Evolutionary conservation across 2,797 vertebrate genomes (phyloP).

Genomic region (Synaphobranchus kaupii): DNA sequence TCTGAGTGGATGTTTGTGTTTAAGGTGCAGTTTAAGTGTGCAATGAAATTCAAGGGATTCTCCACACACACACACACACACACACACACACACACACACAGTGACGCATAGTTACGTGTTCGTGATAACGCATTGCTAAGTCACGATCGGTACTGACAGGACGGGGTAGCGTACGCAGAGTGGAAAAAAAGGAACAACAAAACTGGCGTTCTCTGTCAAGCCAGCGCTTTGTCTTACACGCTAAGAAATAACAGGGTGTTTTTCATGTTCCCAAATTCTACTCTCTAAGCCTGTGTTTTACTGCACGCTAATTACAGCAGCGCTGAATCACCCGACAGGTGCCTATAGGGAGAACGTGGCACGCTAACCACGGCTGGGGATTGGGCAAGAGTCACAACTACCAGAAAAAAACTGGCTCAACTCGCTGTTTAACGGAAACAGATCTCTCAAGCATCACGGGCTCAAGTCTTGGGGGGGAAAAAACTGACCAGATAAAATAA

Average conservation of each 20-base stretch:
- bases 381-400: background rate
- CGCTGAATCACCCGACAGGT: background rate
- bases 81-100: too few relatives aligned
- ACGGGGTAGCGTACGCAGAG: background rate
- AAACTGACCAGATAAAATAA: too few relatives aligned
- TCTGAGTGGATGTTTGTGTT: constrained; percentile 17
- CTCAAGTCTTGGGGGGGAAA: background rate
- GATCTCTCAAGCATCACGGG: background rate
- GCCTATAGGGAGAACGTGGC: background rate
- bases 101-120: background rate
- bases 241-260: background rate
- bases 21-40: background rate
- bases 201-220: background rate
- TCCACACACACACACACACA: background rate
- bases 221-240: background rate
- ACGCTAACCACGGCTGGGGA: background rate
- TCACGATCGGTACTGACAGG: background rate
- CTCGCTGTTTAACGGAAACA: background rate
- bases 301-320: background rate
- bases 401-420: background rate
- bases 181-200: background rate
- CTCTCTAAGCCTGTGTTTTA: background rate
- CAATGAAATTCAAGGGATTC: constrained; percentile 5
- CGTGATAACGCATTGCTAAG: background rate
- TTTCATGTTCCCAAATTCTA: constrained; percentile 1